Conservation (phyloP, 2,113 vertebrate species). For the Pituophis catenifer region DNA sequence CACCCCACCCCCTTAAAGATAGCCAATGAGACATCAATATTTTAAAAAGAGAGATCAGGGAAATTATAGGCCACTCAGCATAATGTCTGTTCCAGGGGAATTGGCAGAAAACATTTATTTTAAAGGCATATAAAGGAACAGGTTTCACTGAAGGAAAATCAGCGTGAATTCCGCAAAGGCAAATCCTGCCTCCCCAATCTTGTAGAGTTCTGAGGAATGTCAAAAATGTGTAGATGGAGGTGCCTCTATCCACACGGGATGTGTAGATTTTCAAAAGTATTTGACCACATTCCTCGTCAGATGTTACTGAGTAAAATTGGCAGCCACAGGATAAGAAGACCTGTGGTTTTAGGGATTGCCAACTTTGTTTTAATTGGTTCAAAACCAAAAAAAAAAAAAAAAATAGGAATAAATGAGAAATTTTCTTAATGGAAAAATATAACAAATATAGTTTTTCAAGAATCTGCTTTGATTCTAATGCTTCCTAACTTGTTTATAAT, state of each 20-base stretch:
- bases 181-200: not conserved
- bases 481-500: not conserved
- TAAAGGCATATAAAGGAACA: not conserved
- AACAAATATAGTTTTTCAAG: not conserved
- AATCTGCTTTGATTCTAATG: not conserved
- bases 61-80: not conserved
- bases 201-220: not conserved
- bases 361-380: not conserved
- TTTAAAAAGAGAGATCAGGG: not conserved
- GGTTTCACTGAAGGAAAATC: not conserved
- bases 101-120: not conserved
- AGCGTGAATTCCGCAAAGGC: not conserved
- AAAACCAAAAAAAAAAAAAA: not conserved
- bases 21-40: not conserved
- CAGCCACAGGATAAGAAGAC: not conserved
- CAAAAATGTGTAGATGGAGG: not conserved
- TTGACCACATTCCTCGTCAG: not conserved
- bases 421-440: not conserved
- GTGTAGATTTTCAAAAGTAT: not conserved
- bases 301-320: not conserved
- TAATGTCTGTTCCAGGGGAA: not conserved
- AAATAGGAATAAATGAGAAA: not conserved
- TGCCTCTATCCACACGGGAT: not conserved
- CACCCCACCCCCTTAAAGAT: not conserved
- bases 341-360: not conserved